Evolutionary conservation across 2,797 vertebrate genomes (phyloP).

Genomic region (Oceanodroma leucorhoa): DNA sequence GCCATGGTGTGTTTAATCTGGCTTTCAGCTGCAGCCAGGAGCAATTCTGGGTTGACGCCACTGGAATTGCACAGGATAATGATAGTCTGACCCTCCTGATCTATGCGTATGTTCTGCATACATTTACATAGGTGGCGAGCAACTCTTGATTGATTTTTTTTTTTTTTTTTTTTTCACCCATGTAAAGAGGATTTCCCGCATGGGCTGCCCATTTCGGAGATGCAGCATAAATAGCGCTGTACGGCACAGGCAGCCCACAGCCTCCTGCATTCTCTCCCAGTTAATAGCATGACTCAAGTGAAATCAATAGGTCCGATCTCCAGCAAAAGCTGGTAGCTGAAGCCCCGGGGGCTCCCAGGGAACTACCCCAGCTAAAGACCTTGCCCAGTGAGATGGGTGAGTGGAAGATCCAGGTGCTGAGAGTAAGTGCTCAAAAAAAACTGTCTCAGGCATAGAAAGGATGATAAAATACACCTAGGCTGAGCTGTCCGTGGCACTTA

Average conservation of each 20-base stretch:
- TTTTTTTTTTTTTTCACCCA: neutral
- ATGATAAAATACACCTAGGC: neutral
- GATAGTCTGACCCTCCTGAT: neutral
- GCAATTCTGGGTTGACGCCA: neutral
- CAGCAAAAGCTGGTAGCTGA: neutral
- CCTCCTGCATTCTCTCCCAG: neutral
- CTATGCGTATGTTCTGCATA: neutral
- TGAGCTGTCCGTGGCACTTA: neutral
- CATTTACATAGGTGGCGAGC: neutral
- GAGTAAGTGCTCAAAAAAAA: neutral
- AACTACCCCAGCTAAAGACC: neutral
- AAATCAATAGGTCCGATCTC: neutral
- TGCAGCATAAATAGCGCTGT: neutral
- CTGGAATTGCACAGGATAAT: neutral
- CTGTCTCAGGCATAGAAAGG: neutral
- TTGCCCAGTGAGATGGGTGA: rapidly evolving
- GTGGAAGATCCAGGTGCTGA: neutral
- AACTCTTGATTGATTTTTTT: neutral
- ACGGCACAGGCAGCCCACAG: neutral
- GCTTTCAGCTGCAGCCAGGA: neutral
- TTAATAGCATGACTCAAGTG: neutral
- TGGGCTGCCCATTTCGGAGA: neutral
- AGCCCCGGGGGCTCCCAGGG: neutral
- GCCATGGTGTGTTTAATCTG: neutral
- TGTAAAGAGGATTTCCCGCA: neutral